Evolutionary conservation across 1,140 invertebrate genomes (phyloP), one percentile per base, ranked within the genome.

Genomic region (Venturia canescens): DNA sequence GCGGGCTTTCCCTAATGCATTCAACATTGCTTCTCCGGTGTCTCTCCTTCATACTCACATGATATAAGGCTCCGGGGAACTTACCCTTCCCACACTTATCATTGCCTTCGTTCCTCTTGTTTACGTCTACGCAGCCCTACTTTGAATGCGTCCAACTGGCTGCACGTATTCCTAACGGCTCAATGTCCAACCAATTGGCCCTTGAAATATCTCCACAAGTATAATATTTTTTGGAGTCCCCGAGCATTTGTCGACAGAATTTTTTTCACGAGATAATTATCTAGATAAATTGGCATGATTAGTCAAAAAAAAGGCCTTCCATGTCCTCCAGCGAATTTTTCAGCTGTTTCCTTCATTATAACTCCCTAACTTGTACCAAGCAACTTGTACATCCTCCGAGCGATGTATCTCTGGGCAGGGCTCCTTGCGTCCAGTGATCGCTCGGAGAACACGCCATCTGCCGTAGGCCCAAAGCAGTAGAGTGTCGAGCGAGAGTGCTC

Each of bases 61-160:
- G 91, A 91, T 90, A 91, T 91, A 87, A 90, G 87, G 87, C 86
- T 87, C 90, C 91, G 89, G 91, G 89, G 88, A 91, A 91, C 87
- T 85, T 90, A 90, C 90, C 91, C 90, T 91, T 92, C 90, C 90
- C 91, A 92, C 91, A 92, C 91, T 92, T 92, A 92, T 92, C 90
- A 91, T 89, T 89, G 88, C 86, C 87, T 85, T 86, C 86, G 84
- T 81, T 84, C 80, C 84, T 78, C 44, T 63, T 69, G 23, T 72
- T 70, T 34, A n/a, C 76, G 69, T 67, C 75, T 48, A n/a, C n/a
- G 27, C 60, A 75, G 16, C 26, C 69, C 29, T 66, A 21, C 48
- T 57, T 7, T 27, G 21, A 60, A 57, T 79, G 38, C 60, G 63
- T 63, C 21, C 21, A 21, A 63, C n/a, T 53, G 38, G 13, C 38